Evolutionary conservation across 2,113 vertebrate species (phyloP), one percentile per base, ranked within the genome.

Genomic region (Thamnophis sirtalis): DNA sequence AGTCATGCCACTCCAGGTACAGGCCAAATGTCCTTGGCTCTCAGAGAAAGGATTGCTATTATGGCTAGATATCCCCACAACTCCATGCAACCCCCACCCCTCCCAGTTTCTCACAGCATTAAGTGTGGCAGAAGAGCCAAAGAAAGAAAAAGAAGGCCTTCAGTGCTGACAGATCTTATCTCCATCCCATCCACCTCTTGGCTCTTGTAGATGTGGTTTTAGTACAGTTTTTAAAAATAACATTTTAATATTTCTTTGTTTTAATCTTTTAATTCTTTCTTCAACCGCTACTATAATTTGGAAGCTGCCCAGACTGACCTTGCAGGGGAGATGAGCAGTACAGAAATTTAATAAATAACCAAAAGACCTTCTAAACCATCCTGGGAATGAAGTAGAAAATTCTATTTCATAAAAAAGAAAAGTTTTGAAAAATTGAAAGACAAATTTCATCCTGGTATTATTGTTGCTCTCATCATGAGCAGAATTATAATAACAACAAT

Each of bases 401-500:
- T 80, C 68, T 80, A 19, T 80, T 38, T 80, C n/a, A 80, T 43
- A 19, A 19, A 38, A 5, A 80, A 38, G n/a, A 80, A 80, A 80
- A 8, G 15, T 33, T 73, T 38, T 38, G 68, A 38, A 80, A 80
- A 38, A 33, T 73, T 38, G 68, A 73, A 73, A n/a, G 5, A 19
- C n/a, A 38, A 80, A 80, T 80, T 80, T 80, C n/a, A 80, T 63
- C 24, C 4, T n/a, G 26, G 21, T 53, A 28, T 73, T 73, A 24
- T 24, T 58, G 54, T 17, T 58, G 48, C 54, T 28, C 92, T 92
- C 91, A 93, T 94, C 92, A 80, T 88, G 73, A 7, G 87, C 9
- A 89, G 93, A 17, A 88, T 73, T 94, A 91, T 38, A 13, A 91
- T 33, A 92, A 56, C 10, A 92, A 50, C 49, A 50, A 51, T 11